Evolutionary conservation across 2,797 vertebrate genomes (phyloP), one percentile per base, ranked within the genome.

Genomic region (Myripristis jacobus): DNA sequence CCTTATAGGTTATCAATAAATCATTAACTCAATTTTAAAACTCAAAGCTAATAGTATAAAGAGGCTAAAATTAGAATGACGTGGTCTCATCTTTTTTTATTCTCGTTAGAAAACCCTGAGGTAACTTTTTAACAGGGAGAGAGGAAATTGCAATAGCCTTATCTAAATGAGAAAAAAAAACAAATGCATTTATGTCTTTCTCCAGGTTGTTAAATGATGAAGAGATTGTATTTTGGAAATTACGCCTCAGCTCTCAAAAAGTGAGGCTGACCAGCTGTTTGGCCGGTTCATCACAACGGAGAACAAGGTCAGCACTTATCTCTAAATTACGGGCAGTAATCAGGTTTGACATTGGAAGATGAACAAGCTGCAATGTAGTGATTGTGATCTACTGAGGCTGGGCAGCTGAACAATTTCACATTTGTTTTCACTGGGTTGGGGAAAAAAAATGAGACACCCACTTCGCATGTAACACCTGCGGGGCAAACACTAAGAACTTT

Each of bases 1-100:
- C 77, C 66, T 74, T 61, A 75, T 68, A 83, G 74, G 68, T 81
- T 78, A 79, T 80, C 74, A 38, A 85, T 84, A 78, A 83, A 88
- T 87, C 81, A 74, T 8, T 73, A 53, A 78, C 63, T 48, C 82
- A 77, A 84, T 77, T 86, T 62, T 76, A 43, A 79, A 66, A 70
- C 78, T 86, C 67, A 80, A 65, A 79, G 70, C 72, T 66, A 81
- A 78, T 64, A 66, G 60, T 6, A 56, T 38, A 80, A 79, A 81
- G 27, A 67, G 51, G 61, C 80, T 61, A 5, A 66, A 79, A 82
- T 60, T 56, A 76, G 34, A 80, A 31, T 66, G 55, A 56, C 4
- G 55, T 61, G 51, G 65, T 38, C 59, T 85, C 54, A 72, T 73
- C 58, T 78, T 75, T 78, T 75, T 69, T 67, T 66, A 73, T 70